Evolutionary conservation across 2,888 invertebrate species (phyloP), one percentile per base, ranked within the genome.

Genomic region (Ischnura elegans): DNA sequence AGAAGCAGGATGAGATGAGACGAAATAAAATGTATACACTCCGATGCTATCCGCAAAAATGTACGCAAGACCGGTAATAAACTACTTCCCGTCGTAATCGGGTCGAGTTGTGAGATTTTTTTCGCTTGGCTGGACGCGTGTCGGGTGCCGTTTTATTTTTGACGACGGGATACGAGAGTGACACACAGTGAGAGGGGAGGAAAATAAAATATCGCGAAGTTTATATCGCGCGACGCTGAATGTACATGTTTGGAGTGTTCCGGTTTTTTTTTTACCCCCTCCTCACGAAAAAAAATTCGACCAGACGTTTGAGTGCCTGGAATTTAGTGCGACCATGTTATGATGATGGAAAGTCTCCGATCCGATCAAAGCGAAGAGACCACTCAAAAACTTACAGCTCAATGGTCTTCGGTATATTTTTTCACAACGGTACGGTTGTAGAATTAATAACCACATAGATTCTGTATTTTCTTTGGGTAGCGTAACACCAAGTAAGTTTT

Each of bases 231-330:
- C 36, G 76, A 36, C 76, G 76, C 36, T n/a, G 61, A n/a, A 61
- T 61, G n/a, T 61, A n/a, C 61, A 61, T 61, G 61, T 61, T 61
- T 76, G 76, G 76, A 76, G 36, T 76, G 76, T 76, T 76, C 2
- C 36, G 51, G 16, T 51, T 51, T 51, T 51, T 51, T 51, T 51
- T 13, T 51, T n/a, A n/a, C n/a, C n/a, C n/a, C n/a, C n/a, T n/a
- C n/a, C n/a, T n/a, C n/a, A n/a, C n/a, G 4, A 16, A 76, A 25
- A 76, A 76, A 76, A 76, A 76, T 16, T 8, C 36, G 29, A 36
- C 76, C 76, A 36, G 29, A 76, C 36, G 13, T 25, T 36, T 13
- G 76, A 76, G 29, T 76, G 25, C 13, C 25, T 36, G 36, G 36
- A 76, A 76, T 76, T 36, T 76, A 76, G 36, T 36, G 76, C 76